Base-by-base conservation (phyloP, 2,113 vertebrate species). In the Hyaena hyaena region DNA sequence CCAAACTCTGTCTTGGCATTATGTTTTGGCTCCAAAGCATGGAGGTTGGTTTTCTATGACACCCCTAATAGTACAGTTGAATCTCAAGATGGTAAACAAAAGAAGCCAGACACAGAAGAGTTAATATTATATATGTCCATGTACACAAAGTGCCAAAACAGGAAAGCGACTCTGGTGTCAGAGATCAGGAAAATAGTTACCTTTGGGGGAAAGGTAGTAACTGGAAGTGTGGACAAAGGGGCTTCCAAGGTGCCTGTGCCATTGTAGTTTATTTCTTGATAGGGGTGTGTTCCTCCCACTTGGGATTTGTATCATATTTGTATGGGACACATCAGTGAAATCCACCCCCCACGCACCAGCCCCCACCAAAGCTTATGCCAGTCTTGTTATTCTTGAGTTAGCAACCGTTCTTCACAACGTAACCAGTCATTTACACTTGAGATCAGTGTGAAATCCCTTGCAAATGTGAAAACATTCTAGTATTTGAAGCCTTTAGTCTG, bases 401-500 rank as follows among this genome's bases (percentile, higher is more conserved):
- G 71, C 77, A 48, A 55, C 68, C 69, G 23, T 66, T 50, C 33
- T 69, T n/a, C 17, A 80, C 23, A 88, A 24, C 19, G 53, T 11
- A 21, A 23, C n/a, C 4, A 45, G 45, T 65, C 89, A 31, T 76
- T 48, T 31, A 33, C 53, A 33, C 39, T n/a, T 65, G 82, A 68
- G 26, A 63, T 82, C 73, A 19, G 0, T 19, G 73, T 83, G 93
- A 90, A 93, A n/a, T 26, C 23, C 89, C 45, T 84, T 2, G 12
- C 39, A 10, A 48, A n/a, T 3, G 65, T 1, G 15, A 85, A n/a
- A 77, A 77, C 68, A 1, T 81, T 21, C 90, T 48, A 96, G 21
- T 93, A 74, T 77, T 63, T 58, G 96, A 89, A 97, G 83, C 45
- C 53, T 26, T 69, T 83, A 61, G 31, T 74, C 89, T 98, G 98